phyloP scores from a whole-genome alignment of 92 coral and sea anemone genomes.

The Porites rus region DNA sequence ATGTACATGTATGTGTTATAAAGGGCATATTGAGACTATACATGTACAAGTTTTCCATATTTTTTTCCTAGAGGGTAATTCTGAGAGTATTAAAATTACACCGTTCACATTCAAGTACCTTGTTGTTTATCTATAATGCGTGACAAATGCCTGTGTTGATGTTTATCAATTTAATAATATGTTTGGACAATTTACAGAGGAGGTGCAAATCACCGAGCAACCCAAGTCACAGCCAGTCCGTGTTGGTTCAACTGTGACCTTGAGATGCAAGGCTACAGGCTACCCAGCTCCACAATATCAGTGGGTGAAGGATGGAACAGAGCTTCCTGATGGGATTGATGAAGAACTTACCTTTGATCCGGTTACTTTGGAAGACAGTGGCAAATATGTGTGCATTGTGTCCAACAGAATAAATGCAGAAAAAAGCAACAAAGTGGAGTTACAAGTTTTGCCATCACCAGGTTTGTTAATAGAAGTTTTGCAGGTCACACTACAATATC shows the following conservation, averaged over 20 bases:
- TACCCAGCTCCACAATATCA: conserved; percentile 84
- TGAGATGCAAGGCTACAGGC: conserved; percentile 80
- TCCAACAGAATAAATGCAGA: conserved; percentile 68
- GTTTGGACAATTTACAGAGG: conserved; percentile 55
- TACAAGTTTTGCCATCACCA: conserved; percentile 74
- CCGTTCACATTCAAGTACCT: neutral
- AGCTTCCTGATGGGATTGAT: conserved; percentile 76
- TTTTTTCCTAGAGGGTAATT: too few species aligned
- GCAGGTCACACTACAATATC: neutral
- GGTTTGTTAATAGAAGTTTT: conserved; percentile 28
- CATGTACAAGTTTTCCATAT: too few species aligned
- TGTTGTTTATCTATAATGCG: neutral
- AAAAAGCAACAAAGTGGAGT: conserved; percentile 75
- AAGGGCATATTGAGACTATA: too few species aligned
- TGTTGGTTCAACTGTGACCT: conserved; percentile 66
- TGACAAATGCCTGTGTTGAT: neutral
- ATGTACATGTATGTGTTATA: too few species aligned
- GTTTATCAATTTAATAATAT: neutral
- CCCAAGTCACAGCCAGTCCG: conserved; percentile 78
- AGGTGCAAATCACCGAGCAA: conserved; percentile 83
- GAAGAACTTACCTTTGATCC: conserved; percentile 64
- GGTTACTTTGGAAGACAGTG: conserved; percentile 62
- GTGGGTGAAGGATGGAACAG: conserved; percentile 85
- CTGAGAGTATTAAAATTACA: too few species aligned
- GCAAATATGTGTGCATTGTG: conserved; percentile 76